phyloP scores from a whole-genome alignment of 2,888 invertebrate genomes.

The Noctua janthina region DNA sequence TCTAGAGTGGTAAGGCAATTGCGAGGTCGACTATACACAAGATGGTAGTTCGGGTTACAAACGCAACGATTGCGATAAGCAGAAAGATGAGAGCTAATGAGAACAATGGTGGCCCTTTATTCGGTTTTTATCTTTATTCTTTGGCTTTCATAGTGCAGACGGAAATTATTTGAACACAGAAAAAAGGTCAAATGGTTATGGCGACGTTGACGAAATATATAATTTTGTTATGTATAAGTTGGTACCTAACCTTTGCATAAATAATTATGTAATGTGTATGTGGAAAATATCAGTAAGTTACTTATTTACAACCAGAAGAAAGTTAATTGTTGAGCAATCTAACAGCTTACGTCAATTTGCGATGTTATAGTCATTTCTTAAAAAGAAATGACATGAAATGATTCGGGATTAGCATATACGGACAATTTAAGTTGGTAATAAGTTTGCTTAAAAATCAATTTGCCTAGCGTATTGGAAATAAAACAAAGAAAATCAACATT shows the following conservation, averaged over 20 bases:
- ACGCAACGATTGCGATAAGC: conserved; percentile 47
- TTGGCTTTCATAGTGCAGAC: conserved; percentile 22
- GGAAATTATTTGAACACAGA: conserved; percentile 33
- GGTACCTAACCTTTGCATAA: background rate
- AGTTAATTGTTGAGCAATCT: background rate
- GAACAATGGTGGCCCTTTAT: conserved; percentile 48
- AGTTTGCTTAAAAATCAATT: background rate
- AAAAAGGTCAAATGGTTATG: conserved; percentile 24
- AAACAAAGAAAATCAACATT: conserved; percentile 1
- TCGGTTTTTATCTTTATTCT: conserved; percentile 34
- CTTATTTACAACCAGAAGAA: background rate
- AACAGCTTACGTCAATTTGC: background rate
- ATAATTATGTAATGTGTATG: background rate
- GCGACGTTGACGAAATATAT: conserved; percentile 18
- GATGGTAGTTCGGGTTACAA: conserved; percentile 44
- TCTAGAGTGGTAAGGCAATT: background rate
- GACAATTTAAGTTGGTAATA: background rate
- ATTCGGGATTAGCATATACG: too few relatives aligned
- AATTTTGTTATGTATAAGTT: background rate
- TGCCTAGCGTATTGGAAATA: background rate
- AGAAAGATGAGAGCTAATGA: conserved; percentile 54
- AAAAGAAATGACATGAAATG: background rate
- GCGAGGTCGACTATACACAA: conserved; percentile 3
- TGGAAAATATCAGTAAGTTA: background rate
- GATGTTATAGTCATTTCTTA: background rate